Conservation (phyloP, 2,888 invertebrate species). For the Trileptium ribeirensis region DNA sequence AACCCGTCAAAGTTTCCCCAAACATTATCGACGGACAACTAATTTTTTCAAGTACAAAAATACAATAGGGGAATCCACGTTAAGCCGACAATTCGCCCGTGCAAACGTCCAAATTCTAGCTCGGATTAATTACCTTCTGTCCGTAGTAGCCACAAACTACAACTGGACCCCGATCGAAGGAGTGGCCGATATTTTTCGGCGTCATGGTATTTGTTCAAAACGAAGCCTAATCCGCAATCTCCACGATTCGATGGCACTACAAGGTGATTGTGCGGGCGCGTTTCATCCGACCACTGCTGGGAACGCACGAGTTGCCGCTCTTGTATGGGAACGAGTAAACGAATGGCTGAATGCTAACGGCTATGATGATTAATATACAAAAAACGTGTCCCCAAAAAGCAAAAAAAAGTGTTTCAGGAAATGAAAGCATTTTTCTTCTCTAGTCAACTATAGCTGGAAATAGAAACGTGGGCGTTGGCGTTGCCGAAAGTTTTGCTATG, state of each 20-base stretch:
- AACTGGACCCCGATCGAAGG: slow-evolving; percentile 40
- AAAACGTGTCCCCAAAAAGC: no score
- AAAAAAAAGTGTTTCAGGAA: no score
- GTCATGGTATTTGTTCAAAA: slow-evolving; percentile 41
- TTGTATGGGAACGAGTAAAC: slow-evolving; percentile 26
- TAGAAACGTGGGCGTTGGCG: no score
- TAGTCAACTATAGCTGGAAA: no score
- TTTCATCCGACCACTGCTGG: slow-evolving; percentile 43
- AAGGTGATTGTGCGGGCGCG: slow-evolving; percentile 41
- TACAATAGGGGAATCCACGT: no score
- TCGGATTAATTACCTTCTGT: slow-evolving; percentile 37
- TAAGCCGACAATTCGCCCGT: slow-evolving; percentile 30
- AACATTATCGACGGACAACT: no score
- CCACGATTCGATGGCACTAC: slow-evolving; percentile 15
- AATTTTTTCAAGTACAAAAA: no score
- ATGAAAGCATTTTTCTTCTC: no score
- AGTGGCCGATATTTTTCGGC: slow-evolving; percentile 35
- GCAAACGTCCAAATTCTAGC: slow-evolving; percentile 38
- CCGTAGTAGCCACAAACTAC: slow-evolving; percentile 32
- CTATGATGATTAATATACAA: no score
- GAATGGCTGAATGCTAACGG: neutral
- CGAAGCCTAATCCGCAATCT: slow-evolving; percentile 33
- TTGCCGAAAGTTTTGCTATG: no score
- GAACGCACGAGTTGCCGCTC: slow-evolving; percentile 36
- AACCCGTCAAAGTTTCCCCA: slow-evolving; percentile 36